Percentiles rank a stretch among this genome's conserved stretches.
phyloP scores from a whole-genome alignment of 2,888 invertebrate species.

The Phortica magna region DNA sequence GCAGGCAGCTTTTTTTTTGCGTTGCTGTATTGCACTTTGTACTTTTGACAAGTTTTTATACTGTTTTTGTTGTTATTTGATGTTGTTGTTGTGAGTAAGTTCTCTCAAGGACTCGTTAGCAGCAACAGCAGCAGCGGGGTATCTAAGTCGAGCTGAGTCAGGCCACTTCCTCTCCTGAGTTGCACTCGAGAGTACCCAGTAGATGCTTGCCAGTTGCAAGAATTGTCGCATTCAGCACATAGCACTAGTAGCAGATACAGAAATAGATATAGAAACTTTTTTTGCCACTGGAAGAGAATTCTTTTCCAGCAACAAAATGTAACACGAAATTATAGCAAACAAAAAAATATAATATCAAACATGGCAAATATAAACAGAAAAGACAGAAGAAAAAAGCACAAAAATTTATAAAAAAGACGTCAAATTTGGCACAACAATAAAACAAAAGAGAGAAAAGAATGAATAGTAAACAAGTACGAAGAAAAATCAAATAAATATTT shows the following conservation, averaged over 20 bases:
- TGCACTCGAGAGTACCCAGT: background rate
- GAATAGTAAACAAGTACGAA: background rate
- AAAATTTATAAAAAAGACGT: background rate
- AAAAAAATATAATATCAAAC: background rate
- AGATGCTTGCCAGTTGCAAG: constrained; percentile 2
- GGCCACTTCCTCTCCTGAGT: background rate
- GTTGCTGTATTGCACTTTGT: background rate
- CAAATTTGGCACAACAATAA: constrained; percentile 22
- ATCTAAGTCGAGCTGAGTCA: background rate
- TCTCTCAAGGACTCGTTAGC: no score
- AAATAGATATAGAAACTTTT: no score
- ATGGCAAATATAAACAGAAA: background rate
- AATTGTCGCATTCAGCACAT: background rate
- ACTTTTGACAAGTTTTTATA: background rate
- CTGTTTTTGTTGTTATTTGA: background rate
- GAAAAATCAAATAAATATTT: constrained; percentile 24
- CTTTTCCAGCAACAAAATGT: background rate
- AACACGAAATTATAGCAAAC: no score
- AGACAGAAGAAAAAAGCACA: background rate
- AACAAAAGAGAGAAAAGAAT: constrained; percentile 7
- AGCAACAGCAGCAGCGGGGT: background rate
- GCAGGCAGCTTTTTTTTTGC: background rate
- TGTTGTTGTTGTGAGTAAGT: no score
- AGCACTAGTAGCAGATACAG: background rate
- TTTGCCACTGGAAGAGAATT: background rate